These are phyloP conservation scores for Chrysolina haemoptera DNA, from an alignment of 2,888 invertebrate genomes.

Conservation along the genomic window DNA sequence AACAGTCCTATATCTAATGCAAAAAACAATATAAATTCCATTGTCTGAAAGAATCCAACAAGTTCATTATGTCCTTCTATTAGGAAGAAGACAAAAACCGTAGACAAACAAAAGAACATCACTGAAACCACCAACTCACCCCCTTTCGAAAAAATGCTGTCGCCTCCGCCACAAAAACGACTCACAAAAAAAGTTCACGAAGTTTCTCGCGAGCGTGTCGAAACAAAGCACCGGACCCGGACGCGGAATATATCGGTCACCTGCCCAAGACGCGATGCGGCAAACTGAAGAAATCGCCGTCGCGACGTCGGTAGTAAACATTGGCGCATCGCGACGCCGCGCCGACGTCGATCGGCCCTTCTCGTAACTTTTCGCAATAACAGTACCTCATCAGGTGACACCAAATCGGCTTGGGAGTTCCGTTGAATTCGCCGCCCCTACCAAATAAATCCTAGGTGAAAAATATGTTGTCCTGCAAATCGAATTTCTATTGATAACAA, in stretches of 20 bases:
- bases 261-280: conserved; percentile 59
- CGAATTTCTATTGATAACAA: conserved; percentile 65
- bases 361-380: conserved; percentile 31
- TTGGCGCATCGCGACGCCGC: conserved; percentile 66
- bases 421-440: conserved; percentile 60
- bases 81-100: neutral
- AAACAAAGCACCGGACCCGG: neutral
- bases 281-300: conserved; percentile 66
- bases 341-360: conserved; percentile 41
- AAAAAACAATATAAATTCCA: too few relatives aligned
- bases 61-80: too few relatives aligned
- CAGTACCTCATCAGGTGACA: conserved; percentile 62
- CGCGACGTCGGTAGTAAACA: conserved; percentile 67
- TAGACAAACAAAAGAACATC: neutral
- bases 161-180: conserved; percentile 21
- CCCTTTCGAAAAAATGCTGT: conserved; percentile 20
- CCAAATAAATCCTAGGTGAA: conserved; percentile 61
- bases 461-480: conserved; percentile 51
- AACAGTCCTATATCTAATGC: too few relatives aligned
- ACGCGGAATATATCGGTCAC: conserved; percentile 8
- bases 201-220: conserved; percentile 19
- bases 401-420: conserved; percentile 62
- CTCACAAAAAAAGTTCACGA: conserved; percentile 30
- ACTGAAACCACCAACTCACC: conserved; percentile 16
- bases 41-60: too few relatives aligned